Evolutionary conservation across 2,888 invertebrate genomes (phyloP).

Genomic region (Apocheima hispidaria): DNA sequence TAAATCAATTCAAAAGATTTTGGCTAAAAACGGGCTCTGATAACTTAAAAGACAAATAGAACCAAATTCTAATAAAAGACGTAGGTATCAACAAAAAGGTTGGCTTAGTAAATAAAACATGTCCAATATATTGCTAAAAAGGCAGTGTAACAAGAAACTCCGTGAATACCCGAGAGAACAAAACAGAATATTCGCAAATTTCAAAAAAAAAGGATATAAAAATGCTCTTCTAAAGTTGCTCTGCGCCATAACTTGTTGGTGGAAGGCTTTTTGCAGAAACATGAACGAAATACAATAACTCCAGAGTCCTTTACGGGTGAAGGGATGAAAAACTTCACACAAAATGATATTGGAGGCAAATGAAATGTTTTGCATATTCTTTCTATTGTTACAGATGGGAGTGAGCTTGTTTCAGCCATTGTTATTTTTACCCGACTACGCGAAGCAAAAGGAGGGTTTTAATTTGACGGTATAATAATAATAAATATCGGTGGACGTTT

Average conservation of each 20-base stretch:
- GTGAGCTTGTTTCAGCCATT: slow-evolving; percentile 14
- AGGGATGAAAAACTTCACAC: slow-evolving; percentile 53
- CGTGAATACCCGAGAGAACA: slow-evolving; percentile 64
- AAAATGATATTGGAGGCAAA: slow-evolving; percentile 43
- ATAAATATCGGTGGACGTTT: too few relatives aligned
- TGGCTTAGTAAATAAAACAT: slow-evolving; percentile 61
- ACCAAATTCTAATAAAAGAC: slow-evolving; percentile 25
- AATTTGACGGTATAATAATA: too few relatives aligned
- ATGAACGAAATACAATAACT: slow-evolving; percentile 64
- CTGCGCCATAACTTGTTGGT: slow-evolving; percentile 65
- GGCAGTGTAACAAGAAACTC: slow-evolving; percentile 66
- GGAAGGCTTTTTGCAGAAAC: slow-evolving; percentile 65
- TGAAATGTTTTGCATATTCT: slow-evolving; percentile 44
- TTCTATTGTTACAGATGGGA: slow-evolving; percentile 28
- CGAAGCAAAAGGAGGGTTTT: too few relatives aligned
- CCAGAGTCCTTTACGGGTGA: slow-evolving; percentile 55
- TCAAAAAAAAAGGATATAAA: slow-evolving; percentile 67
- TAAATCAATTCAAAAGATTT: neutral
- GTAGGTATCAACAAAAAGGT: slow-evolving; percentile 38
- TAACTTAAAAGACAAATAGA: slow-evolving; percentile 7
- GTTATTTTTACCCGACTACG: slow-evolving; percentile 11
- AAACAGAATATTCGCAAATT: slow-evolving; percentile 65
- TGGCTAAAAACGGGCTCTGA: neutral
- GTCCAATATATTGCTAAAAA: slow-evolving; percentile 61
- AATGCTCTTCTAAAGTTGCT: slow-evolving; percentile 61